A percentile compares a stretch with the other conserved stretches of the same genome.
phyloP scores from a whole-genome alignment of 2,888 invertebrate genomes.

The Tenthredo livida region DNA sequence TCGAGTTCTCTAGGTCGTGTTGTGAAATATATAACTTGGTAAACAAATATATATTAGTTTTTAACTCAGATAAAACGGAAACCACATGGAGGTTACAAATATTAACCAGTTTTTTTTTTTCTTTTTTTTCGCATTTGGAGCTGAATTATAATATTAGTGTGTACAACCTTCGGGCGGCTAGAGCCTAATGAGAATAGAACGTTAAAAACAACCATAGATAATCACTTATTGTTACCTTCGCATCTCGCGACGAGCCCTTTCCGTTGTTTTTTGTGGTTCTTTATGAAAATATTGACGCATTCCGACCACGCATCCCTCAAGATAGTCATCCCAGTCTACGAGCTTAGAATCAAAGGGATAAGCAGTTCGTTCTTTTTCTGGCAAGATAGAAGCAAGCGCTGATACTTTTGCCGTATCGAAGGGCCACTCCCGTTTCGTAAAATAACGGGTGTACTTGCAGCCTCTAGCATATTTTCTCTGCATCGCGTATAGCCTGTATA shows the following conservation, averaged over 20 bases:
- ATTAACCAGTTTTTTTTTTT: not conserved
- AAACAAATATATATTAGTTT: constrained; percentile 8
- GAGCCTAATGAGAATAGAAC: not conserved
- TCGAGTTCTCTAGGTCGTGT: constrained; percentile 4
- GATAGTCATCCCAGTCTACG: constrained; percentile 79
- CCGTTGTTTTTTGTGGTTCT: constrained; percentile 72
- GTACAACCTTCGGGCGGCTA: not conserved
- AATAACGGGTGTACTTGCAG: constrained; percentile 78
- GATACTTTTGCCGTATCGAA: constrained; percentile 73
- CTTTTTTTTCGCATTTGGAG: not conserved
- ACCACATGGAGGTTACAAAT: not conserved
- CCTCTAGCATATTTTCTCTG: constrained; percentile 79
- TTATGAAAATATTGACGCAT: constrained; percentile 79
- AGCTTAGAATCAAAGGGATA: constrained; percentile 79
- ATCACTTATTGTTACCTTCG: constrained; percentile 57
- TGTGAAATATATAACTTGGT: not conserved
- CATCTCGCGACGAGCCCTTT: constrained; percentile 59
- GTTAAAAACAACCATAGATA: not conserved
- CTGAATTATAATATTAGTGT: not conserved
- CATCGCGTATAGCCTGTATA: constrained; percentile 78
- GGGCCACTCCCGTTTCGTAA: constrained; percentile 79
- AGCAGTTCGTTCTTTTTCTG: constrained; percentile 68
- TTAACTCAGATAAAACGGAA: not conserved
- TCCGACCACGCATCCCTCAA: constrained; percentile 80
- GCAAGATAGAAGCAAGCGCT: constrained; percentile 69